Base-by-base conservation (phyloP, 2,113 vertebrate genomes). In the Ceratotherium simum region DNA sequence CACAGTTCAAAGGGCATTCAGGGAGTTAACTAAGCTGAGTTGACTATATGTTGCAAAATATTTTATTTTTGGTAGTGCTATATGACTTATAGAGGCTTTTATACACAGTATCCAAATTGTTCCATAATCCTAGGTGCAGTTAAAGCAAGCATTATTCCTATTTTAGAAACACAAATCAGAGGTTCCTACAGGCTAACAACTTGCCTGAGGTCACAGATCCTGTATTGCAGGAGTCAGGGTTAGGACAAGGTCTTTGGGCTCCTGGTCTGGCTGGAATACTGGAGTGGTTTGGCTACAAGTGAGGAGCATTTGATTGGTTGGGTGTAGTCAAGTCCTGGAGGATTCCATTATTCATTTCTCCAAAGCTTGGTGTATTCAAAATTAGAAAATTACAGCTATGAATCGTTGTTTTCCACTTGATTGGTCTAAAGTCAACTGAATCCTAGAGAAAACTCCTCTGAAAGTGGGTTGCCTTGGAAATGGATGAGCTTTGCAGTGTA, bases 401-500 rank as follows among this genome's bases (percentile, higher is more conserved):
- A 93, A 95, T 97, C 94, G 96, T 95, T 95, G 82, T 92, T 97
- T 97, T 97, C 93, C 54, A 96, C 87, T 97, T 94, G 90, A 92
- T 94, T 97, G 90, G 94, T 92, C 95, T 97, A 94, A 98, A 97
- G 95, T 97, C 95, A 94, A 69, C 91, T 88, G 84, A 93, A 75
- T 96, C 87, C 87, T 72, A 42, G 95, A 95, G 94, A 84, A 97
- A 95, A 83, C 65, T 76, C 83, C 72, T 82, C 78, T 94, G 90
- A 75, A 96, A 97, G 76, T 76, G 33, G 67, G 97, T 97, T 97
- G 94, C 97, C 96, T 96, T 97, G 92, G 97, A 87, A 96, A 96
- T 96, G 90, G 87, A 81, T 76, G 92, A 76, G 46, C 95, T 23
- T 4, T 48, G 90, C 51, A 7, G 17, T 62, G 48, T 82, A 83